A percentile compares a stretch with the other conserved stretches of the same genome.
Evolutionary conservation across 2,113 vertebrate genomes (phyloP).

Genomic region (Hystrix cristata): DNA sequence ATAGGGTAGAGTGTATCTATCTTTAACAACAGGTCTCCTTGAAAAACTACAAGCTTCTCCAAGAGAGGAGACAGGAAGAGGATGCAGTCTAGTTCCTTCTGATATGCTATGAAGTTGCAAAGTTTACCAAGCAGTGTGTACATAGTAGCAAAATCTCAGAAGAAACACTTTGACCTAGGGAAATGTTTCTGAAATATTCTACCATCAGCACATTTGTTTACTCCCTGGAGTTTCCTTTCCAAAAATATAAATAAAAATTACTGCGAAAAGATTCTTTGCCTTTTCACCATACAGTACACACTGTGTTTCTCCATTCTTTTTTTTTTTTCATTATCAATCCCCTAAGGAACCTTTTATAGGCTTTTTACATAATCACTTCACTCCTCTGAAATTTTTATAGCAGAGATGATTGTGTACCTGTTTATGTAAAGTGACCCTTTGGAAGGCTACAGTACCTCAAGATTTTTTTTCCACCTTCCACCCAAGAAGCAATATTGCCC

Average conservation of each 20-base stretch:
- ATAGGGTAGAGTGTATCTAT: constrained; percentile 82
- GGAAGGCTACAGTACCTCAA: neutral
- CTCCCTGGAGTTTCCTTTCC: constrained; percentile 89
- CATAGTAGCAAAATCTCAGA: constrained; percentile 88
- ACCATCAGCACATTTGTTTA: constrained; percentile 91
- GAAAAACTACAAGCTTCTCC: constrained; percentile 81
- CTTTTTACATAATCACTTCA: neutral
- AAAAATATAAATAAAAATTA: constrained; percentile 83
- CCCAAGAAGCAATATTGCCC: neutral
- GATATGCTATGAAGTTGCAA: constrained; percentile 89
- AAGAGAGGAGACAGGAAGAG: constrained; percentile 92
- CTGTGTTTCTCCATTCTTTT: neutral
- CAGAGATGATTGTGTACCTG: neutral
- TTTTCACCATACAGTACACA: neutral
- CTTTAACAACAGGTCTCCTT: constrained; percentile 73
- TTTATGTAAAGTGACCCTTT: constrained; percentile 22
- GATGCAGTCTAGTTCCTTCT: constrained; percentile 93
- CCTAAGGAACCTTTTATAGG: neutral
- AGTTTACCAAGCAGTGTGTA: constrained; percentile 87
- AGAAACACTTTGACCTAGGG: constrained; percentile 87
- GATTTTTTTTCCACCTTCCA: neutral
- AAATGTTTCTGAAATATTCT: constrained; percentile 89
- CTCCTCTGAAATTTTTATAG: constrained; percentile 59
- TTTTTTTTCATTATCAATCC: neutral
- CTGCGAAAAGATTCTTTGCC: constrained; percentile 61